Percentiles rank a stretch among this genome's conserved stretches.
These are phyloP conservation scores for Chondrilla cf. caribensis DNA, from an alignment of 37 sponge, comb jelly and placozoan species.

Conservation along the genomic window DNA sequence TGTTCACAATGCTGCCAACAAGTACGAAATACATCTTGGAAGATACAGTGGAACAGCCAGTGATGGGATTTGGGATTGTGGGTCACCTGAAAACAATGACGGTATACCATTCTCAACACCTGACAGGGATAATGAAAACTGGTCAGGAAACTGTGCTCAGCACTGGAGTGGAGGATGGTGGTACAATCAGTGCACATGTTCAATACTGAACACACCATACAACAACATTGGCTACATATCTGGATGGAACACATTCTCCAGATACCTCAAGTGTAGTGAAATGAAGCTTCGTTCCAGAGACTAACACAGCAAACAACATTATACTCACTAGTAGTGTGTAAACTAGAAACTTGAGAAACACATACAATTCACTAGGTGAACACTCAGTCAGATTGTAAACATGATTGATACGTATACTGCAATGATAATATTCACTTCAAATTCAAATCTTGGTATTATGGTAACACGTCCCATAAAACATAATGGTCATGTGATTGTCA, in stretches of 20 bases:
- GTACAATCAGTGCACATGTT: not conserved
- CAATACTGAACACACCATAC: not conserved
- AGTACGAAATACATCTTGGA: not conserved
- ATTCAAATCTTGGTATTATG: too few relatives aligned
- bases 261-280: not conserved
- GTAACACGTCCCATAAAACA: too few relatives aligned
- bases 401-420: too few relatives aligned
- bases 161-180: constrained; percentile 11
- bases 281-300: constrained; percentile 14
- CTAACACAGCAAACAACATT: not conserved
- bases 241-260: not conserved
- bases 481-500: too few relatives aligned
- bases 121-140: constrained; percentile 18
- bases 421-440: too few relatives aligned
- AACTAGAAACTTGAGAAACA: too few relatives aligned
- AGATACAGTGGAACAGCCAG: not conserved
- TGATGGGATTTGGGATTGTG: not conserved
- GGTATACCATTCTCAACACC: constrained; percentile 19
- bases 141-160: constrained; percentile 10
- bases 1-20: not conserved
- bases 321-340: too few relatives aligned
- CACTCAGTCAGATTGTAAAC: too few relatives aligned
- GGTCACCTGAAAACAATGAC: not conserved
- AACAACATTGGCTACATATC: not conserved
- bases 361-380: too few relatives aligned